These are phyloP conservation scores for Centropus unirufus DNA, from an alignment of 2,113 vertebrate species.

Conservation along the genomic window DNA sequence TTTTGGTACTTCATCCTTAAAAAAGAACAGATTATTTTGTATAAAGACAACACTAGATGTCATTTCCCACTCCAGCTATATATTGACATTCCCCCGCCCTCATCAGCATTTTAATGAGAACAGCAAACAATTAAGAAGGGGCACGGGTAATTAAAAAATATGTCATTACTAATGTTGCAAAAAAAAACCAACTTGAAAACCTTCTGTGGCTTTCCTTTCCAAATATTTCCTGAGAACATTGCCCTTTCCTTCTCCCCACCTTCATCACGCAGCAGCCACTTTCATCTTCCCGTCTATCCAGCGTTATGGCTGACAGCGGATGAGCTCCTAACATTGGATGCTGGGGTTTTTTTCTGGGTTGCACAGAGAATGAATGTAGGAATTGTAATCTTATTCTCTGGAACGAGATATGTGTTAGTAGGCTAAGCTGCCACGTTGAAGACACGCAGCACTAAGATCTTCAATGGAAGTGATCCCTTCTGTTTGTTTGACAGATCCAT, in stretches of 20 bases:
- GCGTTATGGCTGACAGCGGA: neutral
- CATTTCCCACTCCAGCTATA: neutral
- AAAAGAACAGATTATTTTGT: neutral
- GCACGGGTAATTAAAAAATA: neutral
- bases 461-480: neutral
- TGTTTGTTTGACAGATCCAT: neutral
- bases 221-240: neutral
- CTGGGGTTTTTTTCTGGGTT: neutral
- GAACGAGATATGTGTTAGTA: constrained; percentile 49
- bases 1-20: neutral
- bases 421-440: constrained; percentile 1
- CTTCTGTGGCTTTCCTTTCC: neutral
- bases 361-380: neutral
- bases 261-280: neutral
- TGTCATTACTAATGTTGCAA: neutral
- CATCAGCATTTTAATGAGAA: neutral
- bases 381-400: constrained; percentile 23
- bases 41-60: neutral
- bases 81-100: neutral
- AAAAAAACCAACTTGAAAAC: constrained; percentile 26
- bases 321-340: neutral
- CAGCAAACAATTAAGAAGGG: neutral
- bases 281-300: neutral
- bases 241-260: neutral
- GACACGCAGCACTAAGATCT: neutral